A percentile compares a stretch with the other conserved stretches of the same genome.
phyloP scores from a whole-genome alignment of 2,113 vertebrate genomes.

The Lipophrys pholis region DNA sequence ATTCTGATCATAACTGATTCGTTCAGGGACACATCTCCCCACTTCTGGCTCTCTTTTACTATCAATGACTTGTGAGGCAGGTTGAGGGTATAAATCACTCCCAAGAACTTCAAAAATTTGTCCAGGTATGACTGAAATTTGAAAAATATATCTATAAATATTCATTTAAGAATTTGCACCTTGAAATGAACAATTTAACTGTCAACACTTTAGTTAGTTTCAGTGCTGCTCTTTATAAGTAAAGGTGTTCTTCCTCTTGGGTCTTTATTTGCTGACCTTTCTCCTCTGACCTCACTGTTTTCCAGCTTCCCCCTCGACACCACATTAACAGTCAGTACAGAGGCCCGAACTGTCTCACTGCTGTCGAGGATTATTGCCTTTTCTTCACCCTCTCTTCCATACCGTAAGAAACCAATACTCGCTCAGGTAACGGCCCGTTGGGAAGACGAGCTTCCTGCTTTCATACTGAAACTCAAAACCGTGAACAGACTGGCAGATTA shows the following conservation, averaged over 20 bases:
- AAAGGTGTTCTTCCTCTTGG: slow-evolving; percentile 13
- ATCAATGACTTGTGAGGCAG: neutral
- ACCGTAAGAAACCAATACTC: slow-evolving; percentile 54
- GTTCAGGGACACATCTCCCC: neutral
- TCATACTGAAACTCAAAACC: slow-evolving; percentile 51
- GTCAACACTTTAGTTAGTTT: neutral
- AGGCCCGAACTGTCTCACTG: slow-evolving; percentile 13
- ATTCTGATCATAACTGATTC: slow-evolving; percentile 9
- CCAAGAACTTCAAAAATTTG: too few species aligned
- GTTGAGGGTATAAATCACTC: neutral
- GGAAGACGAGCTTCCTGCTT: slow-evolving; percentile 51
- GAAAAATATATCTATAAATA: too few species aligned
- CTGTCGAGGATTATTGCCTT: neutral
- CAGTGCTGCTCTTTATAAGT: slow-evolving; percentile 15
- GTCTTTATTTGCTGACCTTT: slow-evolving; percentile 20
- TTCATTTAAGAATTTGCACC: too few species aligned
- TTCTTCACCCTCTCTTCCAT: slow-evolving; percentile 24
- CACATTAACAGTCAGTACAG: slow-evolving; percentile 33
- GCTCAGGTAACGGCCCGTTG: slow-evolving; percentile 44
- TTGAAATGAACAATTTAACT: too few species aligned
- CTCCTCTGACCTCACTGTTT: slow-evolving; percentile 46
- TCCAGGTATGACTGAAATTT: too few species aligned
- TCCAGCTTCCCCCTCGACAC: slow-evolving; percentile 42
- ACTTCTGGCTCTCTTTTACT: neutral
- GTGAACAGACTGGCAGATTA: slow-evolving; percentile 33